Base-by-base conservation (phyloP, 2,888 invertebrate species). In the Monochamus alternatus region DNA sequence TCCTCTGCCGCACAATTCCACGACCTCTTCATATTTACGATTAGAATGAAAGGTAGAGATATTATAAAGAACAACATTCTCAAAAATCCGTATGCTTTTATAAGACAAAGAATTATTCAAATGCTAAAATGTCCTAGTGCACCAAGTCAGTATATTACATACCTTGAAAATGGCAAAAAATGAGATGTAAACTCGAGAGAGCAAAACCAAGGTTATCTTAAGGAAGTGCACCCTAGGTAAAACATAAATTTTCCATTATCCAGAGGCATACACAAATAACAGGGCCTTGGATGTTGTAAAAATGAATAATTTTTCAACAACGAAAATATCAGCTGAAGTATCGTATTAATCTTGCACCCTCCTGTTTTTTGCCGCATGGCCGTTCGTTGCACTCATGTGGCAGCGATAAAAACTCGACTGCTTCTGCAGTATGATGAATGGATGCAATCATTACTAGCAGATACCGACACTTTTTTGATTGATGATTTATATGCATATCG, bases 221-320 rank as follows among this genome's bases (percentile, higher is more conserved):
- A 52, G 62, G 63, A 71, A 32, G 71, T 52, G 51, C 63, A 71
- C 71, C 71, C 71, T 71, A 52, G 71, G 71, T 62, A 63, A 71
- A 52, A 71, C 71, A 63, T 52, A 71, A 71, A 71, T 32, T 71
- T 71, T 71, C 71, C 71, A 71, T 71, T 71, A 71, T 63, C 52
- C 71, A 10, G 55, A 30, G n/a, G 14, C n/a, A 55, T 22, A 38
- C 68, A 71, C 51, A 63, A 7, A 71, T 71, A 71, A 71, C 63
- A 62, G 51, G 63, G 22, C 52, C 63, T 62, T 63, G 31, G 62
- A 63, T 63, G 52, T 55, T 71, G 62, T 51, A 71, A 71, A 71
- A 71, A 71, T 63, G 71, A 71, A 71, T 71, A 71, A 71, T 71
- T 71, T 71, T 71, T 71, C 71, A 71, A 52, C 71, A 63, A 63